These are phyloP conservation scores for Drosophila atroscutellata DNA, from an alignment of 2,888 invertebrate genomes.

Conservation along the genomic window DNA sequence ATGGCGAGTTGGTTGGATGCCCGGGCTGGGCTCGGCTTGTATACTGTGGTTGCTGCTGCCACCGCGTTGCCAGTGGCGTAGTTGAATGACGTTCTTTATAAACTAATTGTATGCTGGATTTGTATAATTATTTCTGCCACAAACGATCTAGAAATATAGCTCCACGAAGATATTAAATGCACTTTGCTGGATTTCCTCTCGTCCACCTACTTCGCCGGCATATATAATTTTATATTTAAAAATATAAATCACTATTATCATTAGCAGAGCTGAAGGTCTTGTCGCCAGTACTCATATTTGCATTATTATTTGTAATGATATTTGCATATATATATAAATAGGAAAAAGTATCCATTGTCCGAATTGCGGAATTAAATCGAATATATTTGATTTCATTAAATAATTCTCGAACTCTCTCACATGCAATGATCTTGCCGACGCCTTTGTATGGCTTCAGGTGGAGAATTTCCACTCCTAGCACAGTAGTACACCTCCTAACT, in stretches of 20 bases:
- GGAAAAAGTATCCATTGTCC: background rate
- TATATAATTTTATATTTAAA: background rate
- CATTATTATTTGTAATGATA: background rate
- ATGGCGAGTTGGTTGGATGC: conserved; percentile 17
- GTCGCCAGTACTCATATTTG: background rate
- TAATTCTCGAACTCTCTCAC: too few relatives aligned
- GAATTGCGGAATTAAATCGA: background rate
- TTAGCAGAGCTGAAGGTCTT: background rate
- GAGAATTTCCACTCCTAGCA: conserved; percentile 14
- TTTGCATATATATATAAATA: background rate
- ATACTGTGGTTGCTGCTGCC: conserved; percentile 30
- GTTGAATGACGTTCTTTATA: conserved; percentile 26
- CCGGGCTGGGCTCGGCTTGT: conserved; percentile 27
- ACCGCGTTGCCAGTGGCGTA: conserved; percentile 47
- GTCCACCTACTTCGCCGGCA: background rate
- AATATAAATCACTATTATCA: background rate
- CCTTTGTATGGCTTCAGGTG: conserved; percentile 4
- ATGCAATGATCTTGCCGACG: background rate
- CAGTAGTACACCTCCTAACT: conserved; percentile 17
- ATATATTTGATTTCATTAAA: background rate
- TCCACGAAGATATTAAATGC: background rate
- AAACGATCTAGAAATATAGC: conserved; percentile 7
- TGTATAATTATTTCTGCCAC: conserved; percentile 24
- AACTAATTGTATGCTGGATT: conserved; percentile 28
- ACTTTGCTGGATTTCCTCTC: background rate